These are phyloP conservation scores for Spisula solida DNA, from an alignment of 2,888 invertebrate genomes.

Conservation along the genomic window DNA sequence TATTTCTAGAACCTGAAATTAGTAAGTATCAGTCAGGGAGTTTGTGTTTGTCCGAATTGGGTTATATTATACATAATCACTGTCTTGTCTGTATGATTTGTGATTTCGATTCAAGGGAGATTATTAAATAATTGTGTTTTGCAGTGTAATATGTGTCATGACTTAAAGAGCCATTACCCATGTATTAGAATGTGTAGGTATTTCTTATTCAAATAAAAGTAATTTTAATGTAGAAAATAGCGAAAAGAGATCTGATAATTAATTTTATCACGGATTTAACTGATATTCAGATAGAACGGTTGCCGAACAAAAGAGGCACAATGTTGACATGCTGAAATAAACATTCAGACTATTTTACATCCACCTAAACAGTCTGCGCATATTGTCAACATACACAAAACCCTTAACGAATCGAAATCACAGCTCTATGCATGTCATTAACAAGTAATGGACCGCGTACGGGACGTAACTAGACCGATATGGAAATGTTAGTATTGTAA, in stretches of 20 bases:
- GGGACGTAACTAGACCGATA: neutral
- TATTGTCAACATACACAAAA: neutral
- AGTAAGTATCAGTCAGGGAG: slow-evolving; percentile 39
- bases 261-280: too few species aligned
- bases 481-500: neutral
- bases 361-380: too few species aligned
- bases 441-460: neutral
- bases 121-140: neutral
- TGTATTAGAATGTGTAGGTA: too few species aligned
- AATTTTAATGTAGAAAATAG: too few species aligned
- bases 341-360: too few species aligned
- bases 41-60: slow-evolving; percentile 28
- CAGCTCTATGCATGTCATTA: slow-evolving; percentile 5
- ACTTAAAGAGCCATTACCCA: too few species aligned
- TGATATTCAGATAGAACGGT: too few species aligned
- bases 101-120: slow-evolving; percentile 27
- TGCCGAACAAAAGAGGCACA: too few species aligned
- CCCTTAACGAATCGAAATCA: neutral
- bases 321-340: too few species aligned
- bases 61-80: slow-evolving; percentile 18
- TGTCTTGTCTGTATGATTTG: neutral
- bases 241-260: too few species aligned
- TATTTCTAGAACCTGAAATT: slow-evolving; percentile 39
- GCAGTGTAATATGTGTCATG: too few species aligned
- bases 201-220: too few species aligned